These are phyloP conservation scores for Lepilemur septentrionalis DNA, from an alignment of 2,797 vertebrate genomes.

Conservation along the genomic window DNA sequence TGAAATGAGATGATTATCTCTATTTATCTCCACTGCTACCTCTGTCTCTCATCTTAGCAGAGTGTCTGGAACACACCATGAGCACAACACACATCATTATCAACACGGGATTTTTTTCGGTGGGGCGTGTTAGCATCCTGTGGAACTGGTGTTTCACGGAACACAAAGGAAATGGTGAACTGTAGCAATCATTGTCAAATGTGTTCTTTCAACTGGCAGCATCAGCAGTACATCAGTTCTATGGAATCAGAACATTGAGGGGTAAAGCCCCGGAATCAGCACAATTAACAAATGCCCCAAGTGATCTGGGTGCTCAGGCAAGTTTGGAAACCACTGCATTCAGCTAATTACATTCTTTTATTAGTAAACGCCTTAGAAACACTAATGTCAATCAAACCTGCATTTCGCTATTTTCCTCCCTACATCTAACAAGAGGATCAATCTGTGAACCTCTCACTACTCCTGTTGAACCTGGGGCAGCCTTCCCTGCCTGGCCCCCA, in stretches of 20 bases:
- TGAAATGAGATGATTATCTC: neutral
- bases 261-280: neutral
- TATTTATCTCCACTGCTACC: neutral
- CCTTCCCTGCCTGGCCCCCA: neutral
- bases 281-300: neutral
- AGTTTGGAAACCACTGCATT: neutral
- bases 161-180: neutral
- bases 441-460: neutral
- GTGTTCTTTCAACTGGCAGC: neutral
- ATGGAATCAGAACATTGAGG: neutral
- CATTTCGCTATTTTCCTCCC: neutral
- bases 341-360: conserved; percentile 40
- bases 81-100: neutral
- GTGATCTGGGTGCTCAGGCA: neutral
- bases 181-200: neutral
- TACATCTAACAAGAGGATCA: neutral
- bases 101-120: neutral
- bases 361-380: conserved; percentile 37
- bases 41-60: neutral
- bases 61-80: neutral
- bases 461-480: neutral
- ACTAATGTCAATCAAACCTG: conserved; percentile 1
- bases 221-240: neutral
- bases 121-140: neutral
- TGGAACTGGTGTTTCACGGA: neutral